Evolutionary conservation across 2,113 vertebrate species (phyloP).

Genomic region (Bos javanicus): DNA sequence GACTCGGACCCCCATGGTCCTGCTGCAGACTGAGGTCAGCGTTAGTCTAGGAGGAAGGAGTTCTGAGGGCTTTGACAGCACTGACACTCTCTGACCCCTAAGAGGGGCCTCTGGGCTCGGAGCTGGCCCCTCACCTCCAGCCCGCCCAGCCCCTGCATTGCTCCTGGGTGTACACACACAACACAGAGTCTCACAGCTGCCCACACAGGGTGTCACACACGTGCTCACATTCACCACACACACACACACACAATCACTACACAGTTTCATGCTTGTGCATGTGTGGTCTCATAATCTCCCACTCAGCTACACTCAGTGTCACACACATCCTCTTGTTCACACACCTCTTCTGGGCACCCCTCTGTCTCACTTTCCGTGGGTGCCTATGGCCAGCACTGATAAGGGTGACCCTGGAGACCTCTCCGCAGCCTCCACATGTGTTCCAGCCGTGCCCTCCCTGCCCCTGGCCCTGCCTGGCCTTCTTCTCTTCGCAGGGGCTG

Average conservation of each 20-base stretch:
- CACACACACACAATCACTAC: background rate
- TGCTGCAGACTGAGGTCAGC: background rate
- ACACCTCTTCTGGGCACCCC: background rate
- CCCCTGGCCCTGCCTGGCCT: background rate
- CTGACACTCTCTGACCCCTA: background rate
- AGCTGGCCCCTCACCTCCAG: background rate
- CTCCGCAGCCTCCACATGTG: background rate
- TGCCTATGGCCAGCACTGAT: background rate
- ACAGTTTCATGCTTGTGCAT: background rate
- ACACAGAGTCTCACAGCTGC: background rate
- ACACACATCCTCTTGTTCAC: background rate
- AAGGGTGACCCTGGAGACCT: background rate
- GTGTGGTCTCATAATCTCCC: background rate
- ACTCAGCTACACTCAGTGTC: background rate
- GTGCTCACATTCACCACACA: background rate
- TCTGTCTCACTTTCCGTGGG: background rate
- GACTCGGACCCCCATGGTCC: rapidly evolving
- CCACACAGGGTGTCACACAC: background rate
- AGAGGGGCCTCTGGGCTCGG: background rate
- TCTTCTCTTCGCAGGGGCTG: background rate
- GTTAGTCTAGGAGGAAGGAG: background rate
- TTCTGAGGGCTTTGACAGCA: background rate
- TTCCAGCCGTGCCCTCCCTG: background rate
- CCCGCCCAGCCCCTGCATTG: background rate
- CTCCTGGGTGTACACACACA: background rate